Evolutionary conservation across 2,797 vertebrate genomes (phyloP).

Genomic region (Dendrocincla tyrannina): DNA sequence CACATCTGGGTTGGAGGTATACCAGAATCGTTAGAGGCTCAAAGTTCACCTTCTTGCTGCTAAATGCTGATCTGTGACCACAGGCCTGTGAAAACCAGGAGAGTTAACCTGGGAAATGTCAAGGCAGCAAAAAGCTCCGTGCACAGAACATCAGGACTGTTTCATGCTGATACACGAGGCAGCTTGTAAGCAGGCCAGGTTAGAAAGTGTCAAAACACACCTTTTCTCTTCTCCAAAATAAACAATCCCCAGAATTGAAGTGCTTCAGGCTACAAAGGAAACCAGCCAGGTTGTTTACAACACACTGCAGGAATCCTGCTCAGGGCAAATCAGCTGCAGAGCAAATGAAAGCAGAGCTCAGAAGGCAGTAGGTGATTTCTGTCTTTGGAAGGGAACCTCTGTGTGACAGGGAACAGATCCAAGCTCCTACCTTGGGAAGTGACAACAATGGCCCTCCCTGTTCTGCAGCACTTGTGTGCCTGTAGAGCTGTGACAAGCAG

Average conservation of each 20-base stretch:
- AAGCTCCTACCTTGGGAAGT: neutral
- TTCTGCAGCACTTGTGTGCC: neutral
- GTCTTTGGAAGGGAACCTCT: neutral
- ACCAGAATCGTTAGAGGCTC: neutral
- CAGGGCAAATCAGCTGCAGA: conserved; percentile 48
- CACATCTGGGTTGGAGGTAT: neutral
- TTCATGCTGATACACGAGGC: conserved; percentile 16
- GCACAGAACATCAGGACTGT: neutral
- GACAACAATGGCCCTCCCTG: neutral
- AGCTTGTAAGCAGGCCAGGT: neutral
- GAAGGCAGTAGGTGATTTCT: neutral
- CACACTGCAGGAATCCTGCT: conserved; percentile 42
- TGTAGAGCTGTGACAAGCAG: neutral
- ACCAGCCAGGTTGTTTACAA: conserved; percentile 17
- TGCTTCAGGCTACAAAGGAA: conserved; percentile 28
- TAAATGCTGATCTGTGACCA: too few species aligned
- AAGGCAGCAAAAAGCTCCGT: neutral
- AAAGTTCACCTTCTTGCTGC: neutral
- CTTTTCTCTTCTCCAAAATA: neutral
- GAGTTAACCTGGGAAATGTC: neutral
- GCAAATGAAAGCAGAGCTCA: conserved; percentile 17
- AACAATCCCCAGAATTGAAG: neutral
- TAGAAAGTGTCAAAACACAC: neutral
- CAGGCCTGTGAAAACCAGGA: neutral
- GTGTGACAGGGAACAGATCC: neutral